Base-by-base conservation (phyloP, 2,113 vertebrate genomes). In the Muntiacus muntjak region DNA sequence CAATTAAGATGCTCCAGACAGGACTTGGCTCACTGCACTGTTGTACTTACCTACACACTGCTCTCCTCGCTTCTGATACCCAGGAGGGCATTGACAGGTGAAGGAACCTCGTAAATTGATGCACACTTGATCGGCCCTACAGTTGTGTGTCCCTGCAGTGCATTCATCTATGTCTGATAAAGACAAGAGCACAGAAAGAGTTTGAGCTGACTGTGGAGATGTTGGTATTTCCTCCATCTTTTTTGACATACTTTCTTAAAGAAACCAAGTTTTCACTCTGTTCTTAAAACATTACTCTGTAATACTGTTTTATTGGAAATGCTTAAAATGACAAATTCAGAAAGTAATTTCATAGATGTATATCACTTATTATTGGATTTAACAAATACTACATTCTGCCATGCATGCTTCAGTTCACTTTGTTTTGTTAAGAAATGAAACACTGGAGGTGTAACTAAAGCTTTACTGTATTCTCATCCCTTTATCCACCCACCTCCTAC, bases 141-240 rank as follows among this genome's bases (percentile, higher is more conserved):
- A 99, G 30, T 97, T 99, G 98, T 99, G 99, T 17, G 98, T 98
- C 81, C 99, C 99, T 26, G 99, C 99, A 26, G 99, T 89, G 84
- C 99, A 99, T 98, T 99, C 99, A 89, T 99, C 99, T 91, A 99
- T 98, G 97, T 99, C 99, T 99, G 99, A 95, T 86, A 62, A 83
- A 97, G 58, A 84, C 52, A 97, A 21, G 50, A 40, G 50, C 11
- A 93, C 6, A 91, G 40, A 97, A 47, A 87, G 90, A 97, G 54
- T 95, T 23, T 67, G 55, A 91, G 40, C 90, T 50, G 40, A 52
- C 85, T 60, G 36, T 88, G 30, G 54, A 40, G 52, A 67, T 26
- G 58, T 87, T 95, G 13, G 13, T 50, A 54, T 43, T 82, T 76
- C n/a, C 64, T 96, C 62, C 1, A 21, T 64, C 40, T 26, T 43